Evolutionary conservation across 2,797 vertebrate species (phyloP), one percentile per base, ranked within the genome.

Genomic region (Clamator glandarius): DNA sequence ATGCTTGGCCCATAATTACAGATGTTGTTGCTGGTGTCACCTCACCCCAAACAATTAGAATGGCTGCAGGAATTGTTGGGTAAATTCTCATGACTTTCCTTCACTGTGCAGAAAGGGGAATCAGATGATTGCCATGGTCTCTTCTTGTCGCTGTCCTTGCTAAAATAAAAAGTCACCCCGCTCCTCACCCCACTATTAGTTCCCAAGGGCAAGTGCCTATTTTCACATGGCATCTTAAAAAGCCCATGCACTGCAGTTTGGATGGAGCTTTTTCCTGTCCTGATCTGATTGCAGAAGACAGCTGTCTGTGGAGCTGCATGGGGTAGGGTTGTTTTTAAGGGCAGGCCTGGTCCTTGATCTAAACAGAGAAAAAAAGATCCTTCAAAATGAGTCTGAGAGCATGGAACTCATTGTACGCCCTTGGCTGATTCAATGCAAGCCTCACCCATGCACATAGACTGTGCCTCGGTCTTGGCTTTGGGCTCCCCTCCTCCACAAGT

Each of bases 201-300:
- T 84, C 94, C 91, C 1, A 2, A 92, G 88, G 92, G 94, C 94
- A 89, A 91, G n/a, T 39, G 36, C 61, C 36, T 24, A 42, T 68
- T 85, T 70, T 96, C 90, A 94, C 89, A 12, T 70, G 87, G 72
- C 58, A 79, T 78, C 67, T 46, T 50, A n/a, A 75, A 85, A 96
- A 93, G 36, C 50, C 61, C 58, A 24, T 15, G 50, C 42, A 44
- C 33, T 0, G 0, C 57, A 25, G 6, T 18, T 59, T 36, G 78
- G 78, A 89, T 35, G 61, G 5, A 84, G 82, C 16, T 85, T 89
- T 35, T 82, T 52, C 48, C 89, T 52, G 39, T 57, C 66, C 66
- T 96, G 91, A 96, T 88, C 58, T 95, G 85, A 96, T 92, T 25
- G n/a, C 58, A 92, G 73, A 44, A 94, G 94, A 95, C 92, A 95